phyloP scores from a whole-genome alignment of 2,888 invertebrate genomes.

The Spicauda simplicius region DNA sequence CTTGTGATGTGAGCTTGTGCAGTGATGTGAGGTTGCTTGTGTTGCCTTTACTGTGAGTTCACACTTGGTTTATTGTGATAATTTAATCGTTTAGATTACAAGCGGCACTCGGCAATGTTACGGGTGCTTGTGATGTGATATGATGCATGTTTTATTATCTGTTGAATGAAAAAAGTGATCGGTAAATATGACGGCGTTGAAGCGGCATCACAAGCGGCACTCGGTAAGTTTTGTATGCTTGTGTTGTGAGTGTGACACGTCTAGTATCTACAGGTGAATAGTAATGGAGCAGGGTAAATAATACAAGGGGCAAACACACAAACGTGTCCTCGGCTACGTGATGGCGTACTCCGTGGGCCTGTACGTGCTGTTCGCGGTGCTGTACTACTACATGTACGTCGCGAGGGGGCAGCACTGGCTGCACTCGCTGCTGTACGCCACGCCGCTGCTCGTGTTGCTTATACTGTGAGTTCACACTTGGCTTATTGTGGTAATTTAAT shows the following conservation, averaged over 20 bases:
- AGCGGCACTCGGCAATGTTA: conserved; percentile 87
- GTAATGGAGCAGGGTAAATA: conserved; percentile 89
- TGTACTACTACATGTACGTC: conserved; percentile 92
- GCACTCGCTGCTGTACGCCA: conserved; percentile 90
- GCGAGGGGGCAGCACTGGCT: conserved; percentile 89
- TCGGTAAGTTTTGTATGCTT: too few species aligned
- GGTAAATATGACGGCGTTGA: too few species aligned
- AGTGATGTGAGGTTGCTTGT: too few species aligned
- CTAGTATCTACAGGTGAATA: too few species aligned
- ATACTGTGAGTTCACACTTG: conserved; percentile 88
- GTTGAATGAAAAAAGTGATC: too few species aligned
- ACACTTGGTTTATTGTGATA: too few species aligned
- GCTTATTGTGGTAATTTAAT: background rate
- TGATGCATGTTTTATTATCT: too few species aligned
- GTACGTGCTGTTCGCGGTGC: conserved; percentile 88
- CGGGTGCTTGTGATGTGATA: conserved; percentile 82
- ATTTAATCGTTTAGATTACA: background rate
- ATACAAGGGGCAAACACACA: conserved; percentile 92
- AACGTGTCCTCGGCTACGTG: conserved; percentile 92
- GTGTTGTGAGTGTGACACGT: too few species aligned
- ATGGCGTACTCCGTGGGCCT: conserved; percentile 88
- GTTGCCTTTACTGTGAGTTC: too few species aligned
- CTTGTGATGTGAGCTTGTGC: too few species aligned
- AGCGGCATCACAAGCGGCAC: too few species aligned
- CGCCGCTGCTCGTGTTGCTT: conserved; percentile 92